A percentile compares a stretch with the other conserved stretches of the same genome.
These are phyloP conservation scores for Peromyscus nudipes DNA, from an alignment of 2,797 vertebrate species.

Conservation along the genomic window DNA sequence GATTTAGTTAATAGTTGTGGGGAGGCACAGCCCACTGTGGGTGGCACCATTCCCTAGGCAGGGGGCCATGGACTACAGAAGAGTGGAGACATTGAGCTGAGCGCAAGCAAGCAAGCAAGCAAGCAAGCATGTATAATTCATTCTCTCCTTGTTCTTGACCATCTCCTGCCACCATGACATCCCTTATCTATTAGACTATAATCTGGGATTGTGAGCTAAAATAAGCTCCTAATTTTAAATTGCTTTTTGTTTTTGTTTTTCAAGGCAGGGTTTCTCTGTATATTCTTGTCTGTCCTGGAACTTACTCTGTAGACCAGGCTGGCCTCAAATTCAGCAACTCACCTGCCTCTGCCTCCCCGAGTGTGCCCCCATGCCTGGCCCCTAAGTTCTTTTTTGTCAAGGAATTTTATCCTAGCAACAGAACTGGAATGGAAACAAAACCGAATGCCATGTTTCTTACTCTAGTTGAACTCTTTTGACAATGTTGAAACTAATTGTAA, in stretches of 20 bases:
- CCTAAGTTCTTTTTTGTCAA: not conserved
- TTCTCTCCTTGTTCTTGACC: not conserved
- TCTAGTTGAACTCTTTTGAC: conserved; percentile 11
- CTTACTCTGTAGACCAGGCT: not conserved
- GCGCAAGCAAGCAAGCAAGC: too few relatives aligned
- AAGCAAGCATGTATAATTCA: not conserved
- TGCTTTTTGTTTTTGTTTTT: not conserved
- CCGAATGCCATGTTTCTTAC: not conserved
- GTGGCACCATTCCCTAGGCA: not conserved
- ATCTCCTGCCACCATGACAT: not conserved
- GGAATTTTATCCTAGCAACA: not conserved
- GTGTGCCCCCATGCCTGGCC: not conserved
- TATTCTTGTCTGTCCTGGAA: not conserved
- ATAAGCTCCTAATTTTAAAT: not conserved
- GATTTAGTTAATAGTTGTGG: not conserved
- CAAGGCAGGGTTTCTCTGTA: not conserved
- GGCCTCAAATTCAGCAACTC: not conserved
- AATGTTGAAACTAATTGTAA: not conserved
- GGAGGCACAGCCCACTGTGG: not conserved
- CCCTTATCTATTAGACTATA: not conserved
- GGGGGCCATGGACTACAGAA: not conserved
- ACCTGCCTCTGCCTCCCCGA: not conserved
- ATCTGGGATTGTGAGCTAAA: not conserved
- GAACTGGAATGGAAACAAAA: not conserved
- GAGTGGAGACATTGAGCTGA: not conserved